Conservation (phyloP, 2,113 vertebrate species). For the Urocolius indicus region DNA sequence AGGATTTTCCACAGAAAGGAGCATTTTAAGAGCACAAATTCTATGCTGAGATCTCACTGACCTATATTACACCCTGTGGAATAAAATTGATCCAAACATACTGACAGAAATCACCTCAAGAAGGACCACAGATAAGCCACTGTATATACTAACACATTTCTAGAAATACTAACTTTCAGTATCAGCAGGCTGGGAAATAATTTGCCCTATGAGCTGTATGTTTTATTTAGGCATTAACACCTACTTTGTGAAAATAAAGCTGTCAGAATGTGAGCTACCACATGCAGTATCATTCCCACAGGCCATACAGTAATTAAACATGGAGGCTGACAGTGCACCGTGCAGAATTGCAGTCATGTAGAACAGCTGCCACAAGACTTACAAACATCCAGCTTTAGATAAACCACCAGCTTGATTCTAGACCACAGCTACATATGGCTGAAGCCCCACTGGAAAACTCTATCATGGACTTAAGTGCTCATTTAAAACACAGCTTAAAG, state of each 20-base stretch:
- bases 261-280: constrained; percentile 16
- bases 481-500: neutral
- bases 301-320: neutral
- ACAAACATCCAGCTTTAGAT: neutral
- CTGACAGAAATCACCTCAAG: neutral
- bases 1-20: neutral
- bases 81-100: neutral
- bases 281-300: neutral
- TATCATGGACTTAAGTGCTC: neutral
- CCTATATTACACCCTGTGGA: neutral
- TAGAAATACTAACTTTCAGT: neutral
- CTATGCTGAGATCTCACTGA: neutral
- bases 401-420: neutral
- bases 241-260: constrained; percentile 10
- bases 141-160: neutral
- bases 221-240: constrained; percentile 9
- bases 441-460: neutral
- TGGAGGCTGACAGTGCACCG: neutral
- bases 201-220: neutral
- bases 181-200: neutral
- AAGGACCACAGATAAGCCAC: neutral
- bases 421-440: neutral
- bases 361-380: neutral
- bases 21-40: neutral
- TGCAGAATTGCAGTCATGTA: neutral